Evolutionary conservation across 2,113 vertebrate genomes (phyloP), one percentile per base, ranked within the genome.

Genomic region (Pterocles burchelli): DNA sequence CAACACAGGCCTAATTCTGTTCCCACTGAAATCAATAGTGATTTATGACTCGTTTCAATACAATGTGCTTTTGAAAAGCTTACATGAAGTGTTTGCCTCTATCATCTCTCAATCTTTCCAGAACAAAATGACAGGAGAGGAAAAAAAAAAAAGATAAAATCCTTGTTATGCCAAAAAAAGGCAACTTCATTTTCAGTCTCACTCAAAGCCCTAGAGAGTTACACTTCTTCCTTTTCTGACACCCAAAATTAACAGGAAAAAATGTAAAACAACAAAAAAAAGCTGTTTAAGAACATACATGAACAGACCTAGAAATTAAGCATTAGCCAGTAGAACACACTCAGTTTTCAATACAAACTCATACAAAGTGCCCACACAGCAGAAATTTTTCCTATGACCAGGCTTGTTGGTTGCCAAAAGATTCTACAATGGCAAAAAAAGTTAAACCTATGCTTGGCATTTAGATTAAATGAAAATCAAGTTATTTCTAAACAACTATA

Each of bases 11-110:
- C 96, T 95, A 89, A 94, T 95, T 92, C 92, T 93, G 80, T 90
- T 92, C 76, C 88, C 96, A 92, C 58, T 94, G 88, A 96, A 96
- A 95, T 93, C 96, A 97, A 96, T 92, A 96, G 76, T 86, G 80
- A 93, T 96, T 96, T 96, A 95, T 95, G 80, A 81, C 65, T 89
- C 7, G 24, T 76, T 93, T 93, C 92, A 84, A 62, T 68, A 79
- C 36, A 75, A 41, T 12, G 11, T 87, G 80, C 90, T 93, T 93
- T 84, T 93, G 70, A 96, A 95, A 85, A 93, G 49, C 86, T 66
- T 84, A 96, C 65, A 80, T 95, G 88, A 90, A 93, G 54, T 26
- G 13, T 81, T 83, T 89, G 68, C 75, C 61, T 90, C 36, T 87
- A 94, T 66, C 55, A 81, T 72, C 81, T 82, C 86, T 89, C 77